phyloP scores from a whole-genome alignment of 2,113 vertebrate genomes.

The Meles meles region DNA sequence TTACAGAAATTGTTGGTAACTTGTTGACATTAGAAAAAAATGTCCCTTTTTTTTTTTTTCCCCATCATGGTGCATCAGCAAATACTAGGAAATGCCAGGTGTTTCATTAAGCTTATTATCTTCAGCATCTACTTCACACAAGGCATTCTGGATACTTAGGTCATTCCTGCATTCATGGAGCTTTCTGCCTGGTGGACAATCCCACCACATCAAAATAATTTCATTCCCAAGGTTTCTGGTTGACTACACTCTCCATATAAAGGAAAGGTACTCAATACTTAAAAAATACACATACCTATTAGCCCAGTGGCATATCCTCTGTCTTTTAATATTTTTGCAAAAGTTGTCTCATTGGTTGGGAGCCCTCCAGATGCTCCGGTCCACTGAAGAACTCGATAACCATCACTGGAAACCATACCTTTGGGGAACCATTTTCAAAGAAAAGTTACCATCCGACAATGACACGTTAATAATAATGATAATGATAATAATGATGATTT shows the following conservation, averaged over 20 bases:
- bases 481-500: too few relatives aligned
- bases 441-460: neutral
- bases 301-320: conserved; percentile 82
- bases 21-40: neutral
- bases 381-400: conserved; percentile 79
- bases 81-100: neutral
- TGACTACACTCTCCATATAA: neutral
- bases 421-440: neutral
- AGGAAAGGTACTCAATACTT: neutral
- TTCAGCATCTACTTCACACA: neutral
- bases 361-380: conserved; percentile 77
- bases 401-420: conserved; percentile 73
- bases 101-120: neutral
- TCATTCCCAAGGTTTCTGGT: neutral
- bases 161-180: rapidly evolving
- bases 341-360: conserved; percentile 80
- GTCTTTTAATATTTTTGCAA: conserved; percentile 78
- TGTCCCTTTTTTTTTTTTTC: neutral
- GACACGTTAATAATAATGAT: too few relatives aligned
- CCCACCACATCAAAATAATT: neutral
- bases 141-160: rapidly evolving
- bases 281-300: conserved; percentile 70
- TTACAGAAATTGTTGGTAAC: neutral
- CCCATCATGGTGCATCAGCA: too few relatives aligned
- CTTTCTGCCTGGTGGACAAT: neutral